These are phyloP conservation scores for Potamarius usumacintae DNA, from an alignment of 2,113 vertebrate genomes.

Conservation along the genomic window DNA sequence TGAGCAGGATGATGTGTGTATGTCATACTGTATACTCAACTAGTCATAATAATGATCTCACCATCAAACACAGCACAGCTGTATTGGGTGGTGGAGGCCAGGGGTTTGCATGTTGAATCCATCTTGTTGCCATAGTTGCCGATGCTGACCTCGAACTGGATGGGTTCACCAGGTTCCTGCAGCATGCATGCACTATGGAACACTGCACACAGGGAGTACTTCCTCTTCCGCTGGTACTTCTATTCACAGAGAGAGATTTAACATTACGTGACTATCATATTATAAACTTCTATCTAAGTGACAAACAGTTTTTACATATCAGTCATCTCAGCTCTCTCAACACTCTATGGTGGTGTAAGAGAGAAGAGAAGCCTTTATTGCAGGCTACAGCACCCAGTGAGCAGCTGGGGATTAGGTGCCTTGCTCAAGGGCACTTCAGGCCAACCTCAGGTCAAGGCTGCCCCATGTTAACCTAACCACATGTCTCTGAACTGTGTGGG, in stretches of 20 bases:
- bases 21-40: slow-evolving; percentile 11
- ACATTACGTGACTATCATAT: background rate
- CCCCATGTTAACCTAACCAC: no score
- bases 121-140: slow-evolving; percentile 99
- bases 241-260: slow-evolving; percentile 53
- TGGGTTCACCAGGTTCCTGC: slow-evolving; percentile 90
- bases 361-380: no score
- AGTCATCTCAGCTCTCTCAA: background rate
- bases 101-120: slow-evolving; percentile 91
- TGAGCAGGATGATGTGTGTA: background rate
- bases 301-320: background rate
- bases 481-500: no score
- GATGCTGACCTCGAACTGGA: slow-evolving; percentile 98
- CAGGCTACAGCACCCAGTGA: no score
- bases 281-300: background rate
- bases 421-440: no score
- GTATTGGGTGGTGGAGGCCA: slow-evolving; percentile 95
- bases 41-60: slow-evolving; percentile 62
- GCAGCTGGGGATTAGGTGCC: no score
- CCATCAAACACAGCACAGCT: slow-evolving; percentile 93
- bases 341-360: background rate
- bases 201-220: slow-evolving; percentile 89
- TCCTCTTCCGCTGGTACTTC: slow-evolving; percentile 95
- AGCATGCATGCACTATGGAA: slow-evolving; percentile 94
- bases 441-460: no score